phyloP scores from a whole-genome alignment of 2,888 invertebrate genomes.

The Lottia scabra region DNA sequence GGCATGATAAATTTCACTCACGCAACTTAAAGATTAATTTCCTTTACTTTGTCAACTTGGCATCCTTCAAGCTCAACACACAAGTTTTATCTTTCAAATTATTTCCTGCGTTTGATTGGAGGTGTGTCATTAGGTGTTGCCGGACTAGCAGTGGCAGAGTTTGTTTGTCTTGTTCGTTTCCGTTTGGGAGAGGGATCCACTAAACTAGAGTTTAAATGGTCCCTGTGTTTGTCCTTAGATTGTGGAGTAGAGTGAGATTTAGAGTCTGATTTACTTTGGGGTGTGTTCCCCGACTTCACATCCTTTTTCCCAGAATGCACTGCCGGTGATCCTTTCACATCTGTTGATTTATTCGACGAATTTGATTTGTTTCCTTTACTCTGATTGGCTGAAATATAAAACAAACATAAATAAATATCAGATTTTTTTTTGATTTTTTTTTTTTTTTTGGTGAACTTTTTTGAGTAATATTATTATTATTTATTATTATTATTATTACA shows the following conservation, averaged over 20 bases:
- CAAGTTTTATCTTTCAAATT: constrained; percentile 8
- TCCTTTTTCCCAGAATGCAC: constrained; percentile 12
- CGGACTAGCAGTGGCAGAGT: constrained; percentile 48
- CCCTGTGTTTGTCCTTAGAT: constrained; percentile 26
- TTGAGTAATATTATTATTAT: too few relatives aligned
- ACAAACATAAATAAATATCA: background rate
- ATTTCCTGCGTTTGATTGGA: constrained; percentile 49
- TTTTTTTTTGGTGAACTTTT: too few relatives aligned
- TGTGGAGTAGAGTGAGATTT: constrained; percentile 17
- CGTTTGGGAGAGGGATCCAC: constrained; percentile 56
- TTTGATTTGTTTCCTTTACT: background rate
- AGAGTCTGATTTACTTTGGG: constrained; percentile 19
- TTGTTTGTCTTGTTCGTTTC: constrained; percentile 54
- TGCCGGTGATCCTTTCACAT: background rate
- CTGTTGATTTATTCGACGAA: background rate
- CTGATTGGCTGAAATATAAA: background rate
- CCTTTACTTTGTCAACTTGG: too few relatives aligned
- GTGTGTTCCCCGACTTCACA: background rate
- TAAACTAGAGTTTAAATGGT: constrained; percentile 26
- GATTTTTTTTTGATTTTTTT: too few relatives aligned
- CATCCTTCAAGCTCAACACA: too few relatives aligned
- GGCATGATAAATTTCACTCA: too few relatives aligned
- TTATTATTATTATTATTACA: too few relatives aligned
- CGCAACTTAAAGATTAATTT: too few relatives aligned
- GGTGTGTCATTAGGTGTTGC: constrained; percentile 51